Conservation (phyloP, 1,140 invertebrate genomes). For the Aethina tumida region DNA sequence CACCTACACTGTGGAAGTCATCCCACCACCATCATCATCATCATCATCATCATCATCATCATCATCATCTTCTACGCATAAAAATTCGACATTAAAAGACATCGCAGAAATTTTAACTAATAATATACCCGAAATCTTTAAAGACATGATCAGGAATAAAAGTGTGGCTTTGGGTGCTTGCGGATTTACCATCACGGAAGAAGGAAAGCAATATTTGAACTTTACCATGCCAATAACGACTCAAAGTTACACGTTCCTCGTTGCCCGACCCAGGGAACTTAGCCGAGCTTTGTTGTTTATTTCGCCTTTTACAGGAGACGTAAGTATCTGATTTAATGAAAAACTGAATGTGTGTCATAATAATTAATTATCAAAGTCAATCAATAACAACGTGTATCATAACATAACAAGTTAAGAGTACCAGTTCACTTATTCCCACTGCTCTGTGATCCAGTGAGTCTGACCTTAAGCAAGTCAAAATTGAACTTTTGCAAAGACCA, state of each 20-base stretch:
- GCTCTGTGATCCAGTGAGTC: too few relatives aligned
- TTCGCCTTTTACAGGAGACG: conserved; percentile 69
- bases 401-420: too few relatives aligned
- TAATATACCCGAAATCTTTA: conserved; percentile 34
- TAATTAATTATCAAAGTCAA: too few relatives aligned
- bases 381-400: too few relatives aligned
- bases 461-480: too few relatives aligned
- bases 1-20: conserved; percentile 42
- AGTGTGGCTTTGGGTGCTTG: conserved; percentile 62
- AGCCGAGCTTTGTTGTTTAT: conserved; percentile 74
- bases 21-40: conserved; percentile 19
- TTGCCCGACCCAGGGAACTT: conserved; percentile 61
- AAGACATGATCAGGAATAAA: conserved; percentile 35
- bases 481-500: too few relatives aligned
- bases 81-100: too few relatives aligned
- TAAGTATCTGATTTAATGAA: conserved; percentile 43
- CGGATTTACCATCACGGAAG: conserved; percentile 55
- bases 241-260: conserved; percentile 69
- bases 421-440: too few relatives aligned
- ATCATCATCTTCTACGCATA: too few relatives aligned
- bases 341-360: too few relatives aligned
- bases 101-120: conserved; percentile 21
- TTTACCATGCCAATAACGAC: conserved; percentile 69
- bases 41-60: too few relatives aligned
- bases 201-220: conserved; percentile 55